Percentiles rank a stretch among this genome's conserved stretches.
Conservation (phyloP, 2,888 invertebrate species). For the Aleiodes testaceus region DNA sequence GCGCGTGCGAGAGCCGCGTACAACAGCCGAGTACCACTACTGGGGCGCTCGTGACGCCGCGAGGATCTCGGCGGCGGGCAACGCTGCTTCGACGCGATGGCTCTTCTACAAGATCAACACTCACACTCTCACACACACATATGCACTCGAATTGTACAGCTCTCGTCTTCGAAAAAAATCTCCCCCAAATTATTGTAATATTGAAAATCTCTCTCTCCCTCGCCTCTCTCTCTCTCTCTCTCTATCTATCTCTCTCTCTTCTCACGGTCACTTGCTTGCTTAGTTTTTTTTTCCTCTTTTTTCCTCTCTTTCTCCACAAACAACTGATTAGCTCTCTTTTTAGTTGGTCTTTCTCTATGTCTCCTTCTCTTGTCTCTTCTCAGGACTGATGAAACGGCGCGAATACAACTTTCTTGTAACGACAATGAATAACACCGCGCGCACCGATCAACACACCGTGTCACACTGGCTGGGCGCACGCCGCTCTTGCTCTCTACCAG, state of each 20-base stretch:
- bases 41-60: conserved; percentile 55
- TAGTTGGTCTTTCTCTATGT: conserved; percentile 11
- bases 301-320: background rate
- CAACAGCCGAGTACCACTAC: conserved; percentile 48
- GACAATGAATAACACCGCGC: conserved; percentile 51
- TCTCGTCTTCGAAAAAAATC: conserved; percentile 22
- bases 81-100: conserved; percentile 52
- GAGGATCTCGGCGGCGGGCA: conserved; percentile 52
- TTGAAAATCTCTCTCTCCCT: too few species aligned
- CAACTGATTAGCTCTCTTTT: conserved; percentile 12
- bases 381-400: conserved; percentile 38
- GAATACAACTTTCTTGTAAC: conserved; percentile 43
- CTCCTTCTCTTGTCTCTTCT: conserved; percentile 24
- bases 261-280: too few species aligned
- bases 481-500: conserved; percentile 58
- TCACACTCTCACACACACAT: conserved; percentile 37
- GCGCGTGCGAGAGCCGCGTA: conserved; percentile 44
- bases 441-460: conserved; percentile 57
- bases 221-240: too few species aligned
- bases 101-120: conserved; percentile 48
- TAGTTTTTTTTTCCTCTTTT: too few species aligned
- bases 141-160: conserved; percentile 32
- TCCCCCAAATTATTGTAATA: too few species aligned
- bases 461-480: conserved; percentile 69
- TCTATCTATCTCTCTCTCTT: too few species aligned